Evolutionary conservation across 2,888 invertebrate genomes (phyloP).

Genomic region (Orthonychiurus folsomi): DNA sequence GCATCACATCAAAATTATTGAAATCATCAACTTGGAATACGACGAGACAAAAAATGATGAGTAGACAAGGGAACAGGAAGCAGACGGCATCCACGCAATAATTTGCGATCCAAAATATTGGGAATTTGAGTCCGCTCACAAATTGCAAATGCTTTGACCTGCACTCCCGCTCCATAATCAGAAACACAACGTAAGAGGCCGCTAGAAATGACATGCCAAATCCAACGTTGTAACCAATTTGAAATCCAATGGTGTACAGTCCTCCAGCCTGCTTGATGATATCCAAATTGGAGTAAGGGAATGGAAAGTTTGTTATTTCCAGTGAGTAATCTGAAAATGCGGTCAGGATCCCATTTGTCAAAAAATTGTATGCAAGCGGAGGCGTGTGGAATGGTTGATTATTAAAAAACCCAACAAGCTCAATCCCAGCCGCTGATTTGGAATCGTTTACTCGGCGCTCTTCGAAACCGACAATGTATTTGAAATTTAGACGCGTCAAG

Average conservation of each 20-base stretch:
- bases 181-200: constrained; percentile 48
- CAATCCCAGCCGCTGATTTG: not conserved
- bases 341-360: constrained; percentile 56
- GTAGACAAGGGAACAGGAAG: constrained; percentile 52
- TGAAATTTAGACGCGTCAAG: constrained; percentile 26
- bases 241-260: constrained; percentile 21
- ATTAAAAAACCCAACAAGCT: constrained; percentile 55
- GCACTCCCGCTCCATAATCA: constrained; percentile 57
- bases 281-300: constrained; percentile 56
- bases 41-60: constrained; percentile 54
- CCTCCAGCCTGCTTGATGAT: constrained; percentile 39
- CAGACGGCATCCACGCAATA: constrained; percentile 60
- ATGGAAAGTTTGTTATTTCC: constrained; percentile 55
- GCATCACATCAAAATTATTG: constrained; percentile 49
- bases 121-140: constrained; percentile 59
- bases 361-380: constrained; percentile 55
- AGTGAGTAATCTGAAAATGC: constrained; percentile 41
- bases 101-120: constrained; percentile 60
- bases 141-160: constrained; percentile 63
- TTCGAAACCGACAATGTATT: constrained; percentile 32
- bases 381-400: constrained; percentile 69
- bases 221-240: constrained; percentile 52
- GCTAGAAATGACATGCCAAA: constrained; percentile 53
- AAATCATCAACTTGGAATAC: constrained; percentile 60
- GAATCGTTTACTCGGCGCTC: constrained; percentile 14